Percentiles rank a stretch among this genome's conserved stretches.
These are phyloP conservation scores for Ovibos moschatus DNA, from an alignment of 2,113 vertebrate genomes.

Conservation along the genomic window DNA sequence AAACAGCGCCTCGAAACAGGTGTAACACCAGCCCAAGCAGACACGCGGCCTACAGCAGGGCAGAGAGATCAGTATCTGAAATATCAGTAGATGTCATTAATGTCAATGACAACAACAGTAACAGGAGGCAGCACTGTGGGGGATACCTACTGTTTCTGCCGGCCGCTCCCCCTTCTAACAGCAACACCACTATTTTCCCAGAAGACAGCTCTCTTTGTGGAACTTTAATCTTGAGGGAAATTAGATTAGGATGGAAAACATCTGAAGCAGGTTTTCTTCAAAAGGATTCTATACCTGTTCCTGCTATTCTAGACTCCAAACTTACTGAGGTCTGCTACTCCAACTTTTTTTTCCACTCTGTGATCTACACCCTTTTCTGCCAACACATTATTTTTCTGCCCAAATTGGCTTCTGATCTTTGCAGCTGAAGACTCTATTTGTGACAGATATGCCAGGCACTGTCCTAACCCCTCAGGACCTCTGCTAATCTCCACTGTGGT, in stretches of 20 bases:
- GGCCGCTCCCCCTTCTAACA: not conserved
- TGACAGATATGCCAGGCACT: not conserved
- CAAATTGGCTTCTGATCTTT: not conserved
- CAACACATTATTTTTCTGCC: not conserved
- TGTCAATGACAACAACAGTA: too few species aligned
- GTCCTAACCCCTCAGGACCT: not conserved
- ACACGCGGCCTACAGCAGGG: not conserved
- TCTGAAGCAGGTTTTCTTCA: not conserved
- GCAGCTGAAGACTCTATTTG: not conserved
- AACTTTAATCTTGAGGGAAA: not conserved
- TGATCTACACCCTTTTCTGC: not conserved
- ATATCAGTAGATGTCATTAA: not conserved
- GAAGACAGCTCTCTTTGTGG: not conserved
- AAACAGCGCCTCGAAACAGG: not conserved
- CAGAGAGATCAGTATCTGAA: not conserved
- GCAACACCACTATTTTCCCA: not conserved
- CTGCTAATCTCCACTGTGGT: not conserved
- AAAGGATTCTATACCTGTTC: not conserved
- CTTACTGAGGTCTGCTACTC: not conserved
- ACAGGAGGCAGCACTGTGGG: not conserved
- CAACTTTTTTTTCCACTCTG: not conserved
- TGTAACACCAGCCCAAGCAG: too few species aligned
- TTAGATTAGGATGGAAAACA: not conserved
- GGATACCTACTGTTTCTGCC: not conserved
- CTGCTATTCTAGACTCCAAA: not conserved